These are phyloP conservation scores for Agrochola lychnidis DNA, from an alignment of 2,888 invertebrate genomes.

Conservation along the genomic window DNA sequence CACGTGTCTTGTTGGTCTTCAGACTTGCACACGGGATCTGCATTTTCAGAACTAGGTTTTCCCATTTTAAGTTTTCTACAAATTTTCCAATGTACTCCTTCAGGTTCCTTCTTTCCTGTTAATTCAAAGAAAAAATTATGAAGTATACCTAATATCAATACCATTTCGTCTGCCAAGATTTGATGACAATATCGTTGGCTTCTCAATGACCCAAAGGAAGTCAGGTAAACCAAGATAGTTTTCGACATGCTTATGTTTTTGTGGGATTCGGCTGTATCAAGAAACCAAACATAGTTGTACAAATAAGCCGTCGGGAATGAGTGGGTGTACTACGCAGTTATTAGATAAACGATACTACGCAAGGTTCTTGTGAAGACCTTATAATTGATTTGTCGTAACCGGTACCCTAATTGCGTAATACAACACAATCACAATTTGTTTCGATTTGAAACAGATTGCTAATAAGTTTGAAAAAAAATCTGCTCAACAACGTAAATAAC, in stretches of 20 bases:
- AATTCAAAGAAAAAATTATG: background rate
- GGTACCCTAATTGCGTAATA: background rate
- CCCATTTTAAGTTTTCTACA: slow-evolving; percentile 82
- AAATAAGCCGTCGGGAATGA: slow-evolving; percentile 1
- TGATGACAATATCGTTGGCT: background rate
- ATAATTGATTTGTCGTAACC: slow-evolving; percentile 18
- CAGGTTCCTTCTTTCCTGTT: slow-evolving; percentile 79
- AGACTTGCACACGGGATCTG: slow-evolving; percentile 79
- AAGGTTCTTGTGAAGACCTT: slow-evolving; percentile 6
- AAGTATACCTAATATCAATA: background rate
- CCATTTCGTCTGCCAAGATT: background rate
- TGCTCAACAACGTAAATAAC: no score
- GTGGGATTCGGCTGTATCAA: background rate
- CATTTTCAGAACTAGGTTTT: slow-evolving; percentile 80
- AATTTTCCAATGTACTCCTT: slow-evolving; percentile 76
- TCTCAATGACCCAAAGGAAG: background rate
- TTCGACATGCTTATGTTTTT: background rate
- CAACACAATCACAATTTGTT: no score
- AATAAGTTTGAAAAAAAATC: no score
- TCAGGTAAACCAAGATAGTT: background rate
- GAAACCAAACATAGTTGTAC: slow-evolving; percentile 4
- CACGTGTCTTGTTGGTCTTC: slow-evolving; percentile 73
- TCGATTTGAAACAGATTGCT: no score
- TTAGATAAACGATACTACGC: slow-evolving; percentile 24
- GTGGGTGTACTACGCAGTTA: slow-evolving; percentile 46